phyloP scores from a whole-genome alignment of 2,113 vertebrate species.

The Pluvialis apricaria region DNA sequence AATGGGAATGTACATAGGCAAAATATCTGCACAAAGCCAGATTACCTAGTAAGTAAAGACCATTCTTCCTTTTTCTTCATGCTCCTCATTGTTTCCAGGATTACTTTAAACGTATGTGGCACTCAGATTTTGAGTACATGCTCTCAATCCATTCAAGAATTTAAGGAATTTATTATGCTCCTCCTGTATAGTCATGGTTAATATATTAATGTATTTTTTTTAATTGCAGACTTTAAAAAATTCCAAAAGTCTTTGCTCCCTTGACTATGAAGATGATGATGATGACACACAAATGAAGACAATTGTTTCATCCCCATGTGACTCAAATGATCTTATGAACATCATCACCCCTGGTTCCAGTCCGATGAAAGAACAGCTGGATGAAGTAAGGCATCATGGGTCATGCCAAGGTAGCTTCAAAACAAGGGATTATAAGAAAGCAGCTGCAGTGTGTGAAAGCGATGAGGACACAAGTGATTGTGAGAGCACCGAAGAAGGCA shows the following conservation, averaged over 20 bases:
- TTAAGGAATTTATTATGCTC: neutral
- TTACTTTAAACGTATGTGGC: neutral
- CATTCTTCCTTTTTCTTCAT: neutral
- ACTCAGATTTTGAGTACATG: neutral
- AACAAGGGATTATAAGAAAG: conserved; percentile 56
- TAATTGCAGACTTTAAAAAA: conserved; percentile 77
- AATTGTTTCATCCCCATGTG: conserved; percentile 73
- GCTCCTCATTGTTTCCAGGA: neutral
- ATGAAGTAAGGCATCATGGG: conserved; percentile 34
- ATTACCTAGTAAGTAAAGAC: neutral
- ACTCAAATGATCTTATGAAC: conserved; percentile 68
- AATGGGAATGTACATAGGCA: neutral
- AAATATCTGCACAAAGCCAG: neutral
- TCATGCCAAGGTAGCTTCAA: conserved; percentile 10
- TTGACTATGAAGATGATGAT: conserved; percentile 74
- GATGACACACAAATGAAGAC: conserved; percentile 71
- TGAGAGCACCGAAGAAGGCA: conserved; percentile 67
- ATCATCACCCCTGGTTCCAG: conserved; percentile 64
- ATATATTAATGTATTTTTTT: neutral
- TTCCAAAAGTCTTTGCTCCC: conserved; percentile 80
- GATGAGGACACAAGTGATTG: conserved; percentile 72
- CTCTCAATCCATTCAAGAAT: neutral
- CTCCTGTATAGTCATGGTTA: neutral
- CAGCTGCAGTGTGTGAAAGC: conserved; percentile 43
- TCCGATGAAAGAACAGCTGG: conserved; percentile 56